Conservation (phyloP, 2,888 invertebrate species). For the Fabriciana adippe region DNA sequence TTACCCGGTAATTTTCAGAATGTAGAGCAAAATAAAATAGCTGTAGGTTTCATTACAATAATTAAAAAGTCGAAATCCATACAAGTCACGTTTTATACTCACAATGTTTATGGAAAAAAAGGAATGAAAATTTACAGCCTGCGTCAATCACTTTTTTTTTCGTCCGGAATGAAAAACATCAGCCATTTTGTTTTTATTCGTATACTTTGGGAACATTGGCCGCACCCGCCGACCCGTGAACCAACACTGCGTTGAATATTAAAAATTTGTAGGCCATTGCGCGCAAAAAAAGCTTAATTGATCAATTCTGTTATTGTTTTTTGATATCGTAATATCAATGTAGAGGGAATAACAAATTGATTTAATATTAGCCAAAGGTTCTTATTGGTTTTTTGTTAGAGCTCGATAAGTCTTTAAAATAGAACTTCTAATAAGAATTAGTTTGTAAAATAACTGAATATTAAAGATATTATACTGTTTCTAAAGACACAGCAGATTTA, state of each 20-base stretch:
- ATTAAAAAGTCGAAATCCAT: slow-evolving; percentile 14
- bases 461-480: too few species aligned
- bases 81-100: slow-evolving; percentile 24
- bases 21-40: not conserved
- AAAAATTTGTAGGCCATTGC: slow-evolving; percentile 56
- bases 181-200: slow-evolving; percentile 49
- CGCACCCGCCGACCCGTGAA: slow-evolving; percentile 55
- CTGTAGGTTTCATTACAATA: slow-evolving; percentile 2
- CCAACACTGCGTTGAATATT: slow-evolving; percentile 60
- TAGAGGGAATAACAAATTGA: not conserved
- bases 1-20: too few species aligned
- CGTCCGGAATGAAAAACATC: slow-evolving; percentile 48
- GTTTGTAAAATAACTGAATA: too few species aligned
- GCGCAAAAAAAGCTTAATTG: slow-evolving; percentile 36
- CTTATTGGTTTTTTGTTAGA: not conserved
- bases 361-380: slow-evolving; percentile 2
- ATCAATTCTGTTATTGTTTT: slow-evolving; percentile 29
- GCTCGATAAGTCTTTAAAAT: not conserved
- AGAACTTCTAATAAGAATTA: too few species aligned
- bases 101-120: slow-evolving; percentile 25
- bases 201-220: slow-evolving; percentile 56
- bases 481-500: too few species aligned
- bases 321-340: slow-evolving; percentile 10
- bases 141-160: slow-evolving; percentile 59
- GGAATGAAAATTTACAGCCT: slow-evolving; percentile 33